Evolutionary conservation across 2,113 vertebrate genomes (phyloP), one percentile per base, ranked within the genome.

Genomic region (Eolophus roseicapilla): DNA sequence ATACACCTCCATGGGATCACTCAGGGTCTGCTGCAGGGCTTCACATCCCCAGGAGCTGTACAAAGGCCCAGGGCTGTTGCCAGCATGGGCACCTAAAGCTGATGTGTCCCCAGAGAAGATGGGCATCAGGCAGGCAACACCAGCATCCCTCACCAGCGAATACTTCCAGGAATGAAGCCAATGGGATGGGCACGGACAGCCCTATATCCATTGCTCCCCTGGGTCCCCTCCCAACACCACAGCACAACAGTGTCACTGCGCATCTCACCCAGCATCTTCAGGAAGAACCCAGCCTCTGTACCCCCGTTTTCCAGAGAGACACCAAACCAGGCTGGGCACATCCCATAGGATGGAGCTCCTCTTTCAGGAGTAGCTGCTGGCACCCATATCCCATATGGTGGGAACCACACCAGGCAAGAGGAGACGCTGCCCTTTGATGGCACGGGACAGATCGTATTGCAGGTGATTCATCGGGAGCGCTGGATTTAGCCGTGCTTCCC

Each of bases 401-500:
- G 65, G 53, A 69, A 77, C 57, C 67, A 33, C 20, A 63, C 43
- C 20, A 0, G 68, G 33, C 31, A 76, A 31, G 52, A 73, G 52
- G 70, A 95, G 91, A 69, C 33, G 2, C 43, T 91, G 92, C 65
- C 92, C 80, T 94, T 78, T 3, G 17, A 46, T 62, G 73, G 37
- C 75, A 12, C 2, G 0, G 79, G 64, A 86, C 88, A 39, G 93
- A 96, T 96, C 91, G 3, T 91, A 84, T 96, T 95, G 92, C 96
- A 89, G 67, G 80, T 57, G 92, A 93, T 89, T 96, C 81, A 87
- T 69, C 1, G 0, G 7, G 44, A 93, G 35, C 50, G 82, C 92
- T 86, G 88, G 80, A 96, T 93, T 93, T 95, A 95, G 95, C 92
- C 49, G 37, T 0, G 0, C 70, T 97, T 97, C 93, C 92, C 59